Evolutionary conservation across 1,140 invertebrate genomes (phyloP), one percentile per base, ranked within the genome.

Genomic region (Drosophila repletoides): DNA sequence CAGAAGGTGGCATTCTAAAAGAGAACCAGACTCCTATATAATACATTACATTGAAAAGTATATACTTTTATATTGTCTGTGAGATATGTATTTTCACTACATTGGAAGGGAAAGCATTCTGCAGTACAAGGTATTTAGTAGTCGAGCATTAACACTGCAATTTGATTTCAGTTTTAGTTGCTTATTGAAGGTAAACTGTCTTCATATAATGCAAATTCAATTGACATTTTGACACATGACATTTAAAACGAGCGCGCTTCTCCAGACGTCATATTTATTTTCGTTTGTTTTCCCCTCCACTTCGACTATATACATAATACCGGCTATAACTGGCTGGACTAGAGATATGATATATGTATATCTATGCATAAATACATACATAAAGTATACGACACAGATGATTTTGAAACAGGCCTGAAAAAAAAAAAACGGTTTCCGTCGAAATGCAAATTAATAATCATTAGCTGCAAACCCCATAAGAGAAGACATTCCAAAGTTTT

Each of bases 391-490:
- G 19, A 45, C 17, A 9, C 29, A 9, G 3, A 31, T 45, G 26
- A 43, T 53, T 36, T 34, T 43, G 38, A 53, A 43, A 63, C 38
- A 29, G 12, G 38, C 26, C 34, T 52, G 48, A 52, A 45, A 26
- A 33, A 29, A 56, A 33, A 49, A 40, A 52, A 52, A 61, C 48
- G 28, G 46, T 45, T 65, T 59, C 61, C 52, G 33, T 51, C 55
- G 52, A 66, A 66, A 66, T 66, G 63, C 55, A 66, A 66, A 66
- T 66, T 60, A 66, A 60, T 59, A 60, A 66, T 66, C 55, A 66
- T 66, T 64, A 64, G 51, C 52, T 46, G 60, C 41, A 64, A 46
- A 63, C 9, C 28, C 29, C 40, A 43, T 28, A 63, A 45, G 60
- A 63, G 40, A 63, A 45, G 60, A 63, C 51, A 63, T 48, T 65